Conservation (phyloP, 2,113 vertebrate genomes). For the Trichomycterus rosablanca region DNA sequence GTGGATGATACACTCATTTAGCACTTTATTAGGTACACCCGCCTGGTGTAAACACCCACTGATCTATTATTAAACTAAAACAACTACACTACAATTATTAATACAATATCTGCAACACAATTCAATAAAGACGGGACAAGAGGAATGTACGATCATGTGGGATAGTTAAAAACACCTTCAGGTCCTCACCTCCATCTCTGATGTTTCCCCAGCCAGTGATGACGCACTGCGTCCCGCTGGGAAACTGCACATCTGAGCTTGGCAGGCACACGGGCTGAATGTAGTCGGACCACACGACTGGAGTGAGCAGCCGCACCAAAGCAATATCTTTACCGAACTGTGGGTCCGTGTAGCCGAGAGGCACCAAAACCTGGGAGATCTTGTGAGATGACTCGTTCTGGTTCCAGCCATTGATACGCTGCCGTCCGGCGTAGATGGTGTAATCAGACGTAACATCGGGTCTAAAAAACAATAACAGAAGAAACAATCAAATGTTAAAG, state of each 20-base stretch:
- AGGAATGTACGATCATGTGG: too few relatives aligned
- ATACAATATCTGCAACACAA: too few relatives aligned
- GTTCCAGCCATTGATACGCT: slow-evolving; percentile 53
- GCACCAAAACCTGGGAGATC: slow-evolving; percentile 55
- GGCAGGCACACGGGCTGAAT: slow-evolving; percentile 65
- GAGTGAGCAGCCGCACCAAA: slow-evolving; percentile 54
- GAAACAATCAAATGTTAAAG: neutral
- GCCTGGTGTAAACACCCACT: too few relatives aligned
- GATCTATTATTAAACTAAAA: too few relatives aligned
- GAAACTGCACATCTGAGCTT: slow-evolving; percentile 47
- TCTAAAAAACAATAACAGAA: slow-evolving; percentile 34
- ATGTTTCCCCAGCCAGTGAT: slow-evolving; percentile 72
- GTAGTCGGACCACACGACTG: slow-evolving; percentile 55
- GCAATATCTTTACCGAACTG: slow-evolving; percentile 62
- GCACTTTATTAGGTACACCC: too few relatives aligned
- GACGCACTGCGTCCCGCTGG: slow-evolving; percentile 52
- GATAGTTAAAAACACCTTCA: too few relatives aligned
- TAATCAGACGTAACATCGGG: slow-evolving; percentile 41
- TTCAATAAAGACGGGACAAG: too few relatives aligned
- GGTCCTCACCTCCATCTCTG: slow-evolving; percentile 53
- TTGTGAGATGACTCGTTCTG: neutral
- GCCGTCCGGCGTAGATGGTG: slow-evolving; percentile 61
- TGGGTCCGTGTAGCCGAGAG: slow-evolving; percentile 61
- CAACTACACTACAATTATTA: too few relatives aligned
- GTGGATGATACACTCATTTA: too few relatives aligned